Evolutionary conservation across 2,888 invertebrate genomes (phyloP).

Genomic region (Dynastes grantii): DNA sequence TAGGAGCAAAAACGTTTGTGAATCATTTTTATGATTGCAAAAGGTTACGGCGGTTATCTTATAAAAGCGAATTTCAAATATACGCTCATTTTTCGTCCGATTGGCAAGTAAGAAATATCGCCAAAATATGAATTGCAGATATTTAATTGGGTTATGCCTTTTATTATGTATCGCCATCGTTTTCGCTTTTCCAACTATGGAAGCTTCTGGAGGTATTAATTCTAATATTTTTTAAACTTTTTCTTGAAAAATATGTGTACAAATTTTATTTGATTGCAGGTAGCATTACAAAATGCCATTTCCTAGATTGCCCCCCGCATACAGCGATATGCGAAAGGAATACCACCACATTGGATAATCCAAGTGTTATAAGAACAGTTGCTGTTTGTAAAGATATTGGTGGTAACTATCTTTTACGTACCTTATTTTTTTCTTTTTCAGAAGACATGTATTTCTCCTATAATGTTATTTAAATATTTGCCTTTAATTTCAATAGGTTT

Average conservation of each 20-base stretch:
- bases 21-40: conserved; percentile 5
- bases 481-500: too few relatives aligned
- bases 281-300: conserved; percentile 31
- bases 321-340: conserved; percentile 35
- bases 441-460: too few relatives aligned
- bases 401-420: conserved; percentile 27
- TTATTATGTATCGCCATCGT: conserved; percentile 1
- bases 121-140: neutral
- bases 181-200: conserved; percentile 17
- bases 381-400: conserved; percentile 18
- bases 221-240: neutral
- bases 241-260: neutral
- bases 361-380: conserved; percentile 27
- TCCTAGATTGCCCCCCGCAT: conserved; percentile 10
- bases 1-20: neutral
- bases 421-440: neutral
- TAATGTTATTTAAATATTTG: too few relatives aligned
- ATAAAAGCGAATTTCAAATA: conserved; percentile 14
- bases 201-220: conserved; percentile 4
- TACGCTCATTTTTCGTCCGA: neutral
- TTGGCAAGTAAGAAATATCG: neutral
- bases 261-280: conserved; percentile 2
- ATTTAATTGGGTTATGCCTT: neutral
- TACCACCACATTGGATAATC: conserved; percentile 26
- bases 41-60: conserved; percentile 33